A percentile compares a stretch with the other conserved stretches of the same genome.
Conservation (phyloP, 2,113 vertebrate species). For the Ochotona curzoniae region DNA sequence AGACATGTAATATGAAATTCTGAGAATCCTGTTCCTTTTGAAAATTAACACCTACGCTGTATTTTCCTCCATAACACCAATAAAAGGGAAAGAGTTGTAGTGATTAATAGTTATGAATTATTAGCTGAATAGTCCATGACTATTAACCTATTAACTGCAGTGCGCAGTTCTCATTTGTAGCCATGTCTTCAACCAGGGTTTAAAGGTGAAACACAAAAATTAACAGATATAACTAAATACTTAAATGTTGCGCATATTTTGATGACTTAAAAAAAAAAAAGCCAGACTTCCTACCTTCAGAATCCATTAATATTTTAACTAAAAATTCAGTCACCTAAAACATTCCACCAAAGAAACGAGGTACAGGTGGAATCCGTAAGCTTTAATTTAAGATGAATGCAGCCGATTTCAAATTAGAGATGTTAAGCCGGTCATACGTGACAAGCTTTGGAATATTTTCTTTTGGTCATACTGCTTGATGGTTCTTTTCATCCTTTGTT, state of each 20-base stretch:
- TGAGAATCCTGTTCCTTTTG: constrained; percentile 77
- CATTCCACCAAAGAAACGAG: constrained; percentile 90
- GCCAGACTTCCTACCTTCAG: constrained; percentile 88
- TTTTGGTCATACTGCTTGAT: constrained; percentile 94
- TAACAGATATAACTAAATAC: constrained; percentile 89
- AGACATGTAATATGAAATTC: constrained; percentile 68
- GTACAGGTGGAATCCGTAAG: constrained; percentile 95
- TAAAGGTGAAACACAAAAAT: constrained; percentile 91
- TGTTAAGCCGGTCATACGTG: constrained; percentile 96
- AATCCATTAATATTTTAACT: constrained; percentile 92
- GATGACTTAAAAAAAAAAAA: constrained; percentile 87
- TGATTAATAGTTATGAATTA: constrained; percentile 92
- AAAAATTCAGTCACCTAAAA: constrained; percentile 91
- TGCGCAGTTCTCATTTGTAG: constrained; percentile 89
- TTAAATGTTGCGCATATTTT: constrained; percentile 90
- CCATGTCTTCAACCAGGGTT: constrained; percentile 88
- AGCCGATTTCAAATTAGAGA: constrained; percentile 96
- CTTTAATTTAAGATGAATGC: constrained; percentile 96
- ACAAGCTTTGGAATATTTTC: constrained; percentile 97
- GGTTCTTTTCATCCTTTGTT: constrained; percentile 99
- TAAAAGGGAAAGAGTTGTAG: constrained; percentile 86
- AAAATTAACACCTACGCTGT: constrained; percentile 86
- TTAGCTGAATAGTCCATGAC: constrained; percentile 91
- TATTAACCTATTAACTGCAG: constrained; percentile 92
- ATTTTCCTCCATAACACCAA: constrained; percentile 87